Base-by-base conservation (phyloP, 1,140 invertebrate species). In the Caenorhabditis tropicalis region DNA sequence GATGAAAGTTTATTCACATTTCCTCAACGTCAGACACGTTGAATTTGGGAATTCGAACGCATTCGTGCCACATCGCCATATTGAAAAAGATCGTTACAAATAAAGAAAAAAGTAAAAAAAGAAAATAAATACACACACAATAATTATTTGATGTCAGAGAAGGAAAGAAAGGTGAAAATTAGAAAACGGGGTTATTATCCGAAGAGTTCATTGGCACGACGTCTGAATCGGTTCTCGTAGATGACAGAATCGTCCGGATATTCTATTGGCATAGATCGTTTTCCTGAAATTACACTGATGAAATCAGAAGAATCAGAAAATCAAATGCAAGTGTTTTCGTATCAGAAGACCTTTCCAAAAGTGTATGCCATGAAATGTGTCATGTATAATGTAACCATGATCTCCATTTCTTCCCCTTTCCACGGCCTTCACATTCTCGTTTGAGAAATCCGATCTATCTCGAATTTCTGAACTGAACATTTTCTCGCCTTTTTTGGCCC, bases 121-220 rank as follows among this genome's bases (percentile, higher is more conserved):
- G 29, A 27, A 74, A 43, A 46, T 43, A 74, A 46, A 46, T 43
- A 46, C 36, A 70, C 60, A 43, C 27, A 74, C 53, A 56, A 29
- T 27, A 27, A 27, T 21, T 12, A 27, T 56, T 56, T 27, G 9
- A 27, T 9, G 9, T 43, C 4, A 58, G 65, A 31, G 36, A 46
- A 36, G 43, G 65, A 43, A 36, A 24, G n/a, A 39, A 43, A 9
- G 6, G 21, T 2, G n/a, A 46, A n/a, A n/a, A 36, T 36, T 43
- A 43, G 33, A 21, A 43, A 6, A 43, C 39, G 39, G n/a, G n/a
- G n/a, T n/a, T 43, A 43, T 74, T 43, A 74, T 43, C 65, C 65
- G 36, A 74, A 74, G 36, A 74, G 65, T 43, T 74, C 65, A 24
- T 74, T 74, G 65, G 65, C 65, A 46, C 65, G 65, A 24, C 65